Percentiles rank a stretch among this genome's conserved stretches.
phyloP scores from a whole-genome alignment of 2,797 vertebrate species.

The Karalla daura region DNA sequence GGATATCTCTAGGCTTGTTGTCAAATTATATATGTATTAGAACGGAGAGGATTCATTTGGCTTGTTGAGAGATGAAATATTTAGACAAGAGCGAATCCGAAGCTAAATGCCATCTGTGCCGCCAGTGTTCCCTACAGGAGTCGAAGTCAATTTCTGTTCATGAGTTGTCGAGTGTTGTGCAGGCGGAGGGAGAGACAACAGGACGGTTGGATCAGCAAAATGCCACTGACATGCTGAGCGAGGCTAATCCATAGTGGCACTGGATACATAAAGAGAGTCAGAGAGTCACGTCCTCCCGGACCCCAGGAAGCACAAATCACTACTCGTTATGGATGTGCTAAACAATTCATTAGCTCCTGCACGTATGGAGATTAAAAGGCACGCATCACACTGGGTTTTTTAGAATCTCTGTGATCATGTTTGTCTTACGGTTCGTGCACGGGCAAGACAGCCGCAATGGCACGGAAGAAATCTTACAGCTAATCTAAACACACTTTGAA shows the following conservation, averaged over 20 bases:
- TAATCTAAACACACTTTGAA: conserved; percentile 60
- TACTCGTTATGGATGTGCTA: conserved; percentile 66
- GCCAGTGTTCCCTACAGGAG: conserved; percentile 77
- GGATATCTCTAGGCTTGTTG: conserved; percentile 69
- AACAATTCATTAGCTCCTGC: conserved; percentile 72
- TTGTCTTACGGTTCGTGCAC: conserved; percentile 24
- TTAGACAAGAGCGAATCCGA: conserved; percentile 77
- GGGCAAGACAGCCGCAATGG: conserved; percentile 21
- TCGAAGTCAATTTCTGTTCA: conserved; percentile 79
- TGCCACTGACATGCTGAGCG: conserved; percentile 72
- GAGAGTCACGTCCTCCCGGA: conserved; percentile 67
- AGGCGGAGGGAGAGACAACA: conserved; percentile 65
- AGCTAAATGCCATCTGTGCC: conserved; percentile 80
- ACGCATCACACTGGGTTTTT: conserved; percentile 43
- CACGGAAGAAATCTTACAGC: conserved; percentile 32
- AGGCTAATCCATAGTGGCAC: conserved; percentile 75
- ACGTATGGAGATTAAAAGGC: conserved; percentile 50
- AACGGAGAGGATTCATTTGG: conserved; percentile 76
- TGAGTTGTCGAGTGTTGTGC: conserved; percentile 74
- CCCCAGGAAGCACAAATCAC: conserved; percentile 72
- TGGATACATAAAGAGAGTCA: conserved; percentile 66
- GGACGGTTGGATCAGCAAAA: conserved; percentile 74
- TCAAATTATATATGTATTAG: conserved; percentile 78
- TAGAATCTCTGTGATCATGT: conserved; percentile 42
- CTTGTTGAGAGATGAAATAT: conserved; percentile 81